Conservation (phyloP, 2,113 vertebrate species). For the Rhinolophus ferrumequinum region DNA sequence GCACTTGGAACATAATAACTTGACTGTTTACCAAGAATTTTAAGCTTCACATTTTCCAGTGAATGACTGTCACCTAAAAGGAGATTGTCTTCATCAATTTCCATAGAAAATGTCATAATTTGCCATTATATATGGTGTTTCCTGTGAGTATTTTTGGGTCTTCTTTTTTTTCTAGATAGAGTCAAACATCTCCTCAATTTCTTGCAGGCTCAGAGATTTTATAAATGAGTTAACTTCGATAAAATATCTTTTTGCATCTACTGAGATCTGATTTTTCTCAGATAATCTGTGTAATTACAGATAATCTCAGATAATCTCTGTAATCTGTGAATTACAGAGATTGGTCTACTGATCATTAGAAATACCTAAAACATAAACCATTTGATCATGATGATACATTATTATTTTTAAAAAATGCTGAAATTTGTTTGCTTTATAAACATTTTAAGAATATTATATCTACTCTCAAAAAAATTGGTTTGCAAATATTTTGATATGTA, state of each 20-base stretch:
- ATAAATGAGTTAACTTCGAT: neutral
- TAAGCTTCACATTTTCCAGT: slow-evolving; percentile 19
- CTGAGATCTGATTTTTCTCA: neutral
- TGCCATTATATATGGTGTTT: neutral
- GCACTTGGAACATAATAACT: neutral
- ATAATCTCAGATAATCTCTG: too few species aligned
- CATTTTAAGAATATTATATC: neutral
- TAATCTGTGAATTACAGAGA: neutral
- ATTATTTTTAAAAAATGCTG: neutral
- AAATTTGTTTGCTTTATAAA: neutral
- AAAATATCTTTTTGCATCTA: neutral
- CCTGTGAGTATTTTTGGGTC: neutral
- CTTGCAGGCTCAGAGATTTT: neutral
- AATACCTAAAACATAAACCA: neutral
- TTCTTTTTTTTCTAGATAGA: neutral
- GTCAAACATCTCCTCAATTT: neutral
- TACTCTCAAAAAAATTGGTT: neutral
- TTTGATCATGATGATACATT: neutral
- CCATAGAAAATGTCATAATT: neutral
- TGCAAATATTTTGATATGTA: neutral
- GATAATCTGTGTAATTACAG: neutral
- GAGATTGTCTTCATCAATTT: neutral
- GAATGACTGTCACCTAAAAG: neutral
- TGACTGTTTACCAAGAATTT: slow-evolving; percentile 37
- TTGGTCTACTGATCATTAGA: neutral